phyloP scores from a whole-genome alignment of 2,113 vertebrate genomes.

The Ictalurus furcatus region DNA sequence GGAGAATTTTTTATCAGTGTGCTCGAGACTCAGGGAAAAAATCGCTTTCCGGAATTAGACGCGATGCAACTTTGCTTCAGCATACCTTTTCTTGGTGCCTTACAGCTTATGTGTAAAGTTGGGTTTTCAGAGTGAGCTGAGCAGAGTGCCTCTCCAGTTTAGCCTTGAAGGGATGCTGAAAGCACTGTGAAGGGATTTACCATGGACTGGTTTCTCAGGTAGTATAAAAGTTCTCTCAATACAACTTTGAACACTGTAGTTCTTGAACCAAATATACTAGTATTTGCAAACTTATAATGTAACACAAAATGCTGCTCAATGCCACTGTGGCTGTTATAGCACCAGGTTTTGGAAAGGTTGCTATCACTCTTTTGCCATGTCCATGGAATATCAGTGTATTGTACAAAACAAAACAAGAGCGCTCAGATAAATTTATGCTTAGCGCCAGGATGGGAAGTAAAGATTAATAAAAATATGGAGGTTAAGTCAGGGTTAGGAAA shows the following conservation, averaged over 20 bases:
- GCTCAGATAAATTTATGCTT: neutral
- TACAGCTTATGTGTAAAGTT: conserved; percentile 8
- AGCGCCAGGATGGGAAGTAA: neutral
- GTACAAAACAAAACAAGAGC: conserved; percentile 8
- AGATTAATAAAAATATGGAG: neutral
- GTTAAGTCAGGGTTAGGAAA: conserved; percentile 5
- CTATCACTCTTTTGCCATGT: neutral
- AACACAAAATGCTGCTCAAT: neutral
- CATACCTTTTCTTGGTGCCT: neutral
- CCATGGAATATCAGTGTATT: neutral
- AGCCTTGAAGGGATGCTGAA: conserved; percentile 13
- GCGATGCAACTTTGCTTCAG: conserved; percentile 28
- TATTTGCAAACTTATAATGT: neutral
- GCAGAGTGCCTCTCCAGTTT: neutral
- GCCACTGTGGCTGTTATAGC: neutral
- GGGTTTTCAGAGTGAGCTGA: neutral
- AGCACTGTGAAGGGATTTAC: neutral
- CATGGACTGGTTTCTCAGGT: conserved; percentile 42
- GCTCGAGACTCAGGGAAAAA: neutral
- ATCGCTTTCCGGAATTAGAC: conserved; percentile 30
- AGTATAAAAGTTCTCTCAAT: neutral
- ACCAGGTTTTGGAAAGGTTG: neutral
- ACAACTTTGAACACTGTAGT: neutral
- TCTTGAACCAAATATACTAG: neutral
- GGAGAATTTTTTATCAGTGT: conserved; percentile 11